Evolutionary conservation across 2,888 invertebrate genomes (phyloP), one percentile per base, ranked within the genome.

Genomic region (Desoria tigrina): DNA sequence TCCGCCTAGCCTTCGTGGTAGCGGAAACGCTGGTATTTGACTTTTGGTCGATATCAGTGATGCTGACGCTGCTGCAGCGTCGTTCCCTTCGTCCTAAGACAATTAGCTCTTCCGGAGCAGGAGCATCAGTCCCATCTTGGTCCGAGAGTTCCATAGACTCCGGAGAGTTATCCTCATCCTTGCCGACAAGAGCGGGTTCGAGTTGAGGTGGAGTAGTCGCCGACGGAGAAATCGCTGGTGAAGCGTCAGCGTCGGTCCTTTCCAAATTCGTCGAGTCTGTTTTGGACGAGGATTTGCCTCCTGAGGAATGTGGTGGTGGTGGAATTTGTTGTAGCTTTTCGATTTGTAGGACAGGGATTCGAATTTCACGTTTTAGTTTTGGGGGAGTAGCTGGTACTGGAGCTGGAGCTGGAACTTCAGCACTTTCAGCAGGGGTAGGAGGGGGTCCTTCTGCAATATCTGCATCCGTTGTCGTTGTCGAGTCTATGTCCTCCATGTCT

Each of bases 341-440:
- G 23, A 57, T 57, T 57, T 39, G n/a, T 21, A 57, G 24, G 21
- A 57, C 56, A 2, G 56, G 56, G 18, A 57, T 37, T 39, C 56
- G 39, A 27, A 28, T 6, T 54, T 54, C 54, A 24, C 24, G n/a
- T 14, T 57, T 21, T 21, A 57, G 37, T 14, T 39, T 57, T 14
- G 56, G 56, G n/a, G 56, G 56, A 2, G 27, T 14, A 28, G 2
- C 21, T 51, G 4, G 4, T 45, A 9, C 45, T 45, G 6, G 4
- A 11, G 32, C 4, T 32, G 32, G 11, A 11, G 32, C 4, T 32
- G 32, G n/a, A n/a, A n/a, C n/a, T n/a, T n/a, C n/a, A n/a, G n/a
- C n/a, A n/a, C n/a, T n/a, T n/a, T n/a, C n/a, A n/a, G n/a, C n/a
- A n/a, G n/a, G n/a, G n/a, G n/a, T n/a, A n/a, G n/a, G n/a, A n/a